Percentiles rank a stretch among this genome's conserved stretches.
Evolutionary conservation across 2,888 invertebrate species (phyloP).

Genomic region (Schrankia costaestrigalis): DNA sequence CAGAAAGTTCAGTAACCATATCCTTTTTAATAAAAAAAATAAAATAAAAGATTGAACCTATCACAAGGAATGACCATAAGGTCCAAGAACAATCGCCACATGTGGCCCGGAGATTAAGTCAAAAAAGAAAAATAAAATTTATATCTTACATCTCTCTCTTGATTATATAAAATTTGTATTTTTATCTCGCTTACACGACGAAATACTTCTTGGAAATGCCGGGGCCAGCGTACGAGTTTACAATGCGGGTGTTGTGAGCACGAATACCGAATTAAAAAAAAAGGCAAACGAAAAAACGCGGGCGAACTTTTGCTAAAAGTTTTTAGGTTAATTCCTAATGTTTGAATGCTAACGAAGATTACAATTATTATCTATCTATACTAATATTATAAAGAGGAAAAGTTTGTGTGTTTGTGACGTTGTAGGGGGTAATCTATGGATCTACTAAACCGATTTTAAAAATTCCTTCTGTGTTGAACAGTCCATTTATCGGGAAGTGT

Average conservation of each 20-base stretch:
- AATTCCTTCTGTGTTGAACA: no score
- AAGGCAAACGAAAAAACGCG: conserved; percentile 44
- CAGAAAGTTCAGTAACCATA: conserved; percentile 63
- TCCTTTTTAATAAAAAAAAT: conserved; percentile 29
- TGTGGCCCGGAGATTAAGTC: conserved; percentile 77
- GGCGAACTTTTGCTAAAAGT: conserved; percentile 57
- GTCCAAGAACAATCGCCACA: conserved; percentile 79
- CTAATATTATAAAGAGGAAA: neutral
- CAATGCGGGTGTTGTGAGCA: conserved; percentile 78
- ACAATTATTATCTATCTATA: conserved; percentile 13
- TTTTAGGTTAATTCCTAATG: conserved; percentile 51
- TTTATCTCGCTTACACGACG: conserved; percentile 50
- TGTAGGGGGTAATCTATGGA: no score
- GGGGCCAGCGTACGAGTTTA: conserved; percentile 62
- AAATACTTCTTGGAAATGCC: conserved; percentile 77
- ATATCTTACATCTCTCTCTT: conserved; percentile 49
- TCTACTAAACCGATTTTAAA: no score
- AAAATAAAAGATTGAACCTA: conserved; percentile 44
- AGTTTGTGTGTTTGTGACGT: no score
- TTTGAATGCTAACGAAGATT: conserved; percentile 20
- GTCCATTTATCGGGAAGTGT: no score
- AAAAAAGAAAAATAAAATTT: conserved; percentile 76
- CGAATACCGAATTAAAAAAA: conserved; percentile 67
- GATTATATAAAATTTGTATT: conserved; percentile 25
- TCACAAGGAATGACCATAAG: conserved; percentile 72